Conservation (phyloP, 2,888 invertebrate genomes). For the Lycaena phlaeas region DNA sequence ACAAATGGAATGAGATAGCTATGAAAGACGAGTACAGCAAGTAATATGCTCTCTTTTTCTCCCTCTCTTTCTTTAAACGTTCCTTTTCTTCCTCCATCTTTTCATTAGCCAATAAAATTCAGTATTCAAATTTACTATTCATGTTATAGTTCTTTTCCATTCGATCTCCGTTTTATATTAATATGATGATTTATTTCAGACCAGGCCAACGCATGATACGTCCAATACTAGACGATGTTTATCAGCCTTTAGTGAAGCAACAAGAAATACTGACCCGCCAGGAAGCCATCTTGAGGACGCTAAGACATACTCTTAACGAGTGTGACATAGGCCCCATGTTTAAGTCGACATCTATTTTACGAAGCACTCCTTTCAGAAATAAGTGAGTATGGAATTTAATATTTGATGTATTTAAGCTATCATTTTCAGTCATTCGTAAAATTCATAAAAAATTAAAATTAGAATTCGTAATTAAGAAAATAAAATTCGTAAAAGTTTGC, state of each 20-base stretch:
- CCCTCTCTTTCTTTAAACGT: no score
- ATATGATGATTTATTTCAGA: no score
- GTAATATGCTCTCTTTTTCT: neutral
- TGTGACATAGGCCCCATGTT: constrained; percentile 41
- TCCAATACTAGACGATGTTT: constrained; percentile 83
- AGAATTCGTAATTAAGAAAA: no score
- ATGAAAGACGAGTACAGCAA: constrained; percentile 4
- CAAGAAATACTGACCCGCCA: constrained; percentile 78
- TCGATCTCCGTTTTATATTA: no score
- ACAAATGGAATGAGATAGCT: constrained; percentile 76
- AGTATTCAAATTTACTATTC: no score
- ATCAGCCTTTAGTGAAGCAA: constrained; percentile 83
- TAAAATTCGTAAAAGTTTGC: no score
- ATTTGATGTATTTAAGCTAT: no score
- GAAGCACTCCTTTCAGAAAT: constrained; percentile 48
- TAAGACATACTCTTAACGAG: constrained; percentile 46
- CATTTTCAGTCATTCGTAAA: no score
- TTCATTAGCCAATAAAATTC: no score
- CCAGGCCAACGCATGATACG: constrained; percentile 69
- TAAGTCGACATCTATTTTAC: constrained; percentile 44
- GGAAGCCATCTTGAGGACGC: constrained; percentile 58
- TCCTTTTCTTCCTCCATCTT: no score
- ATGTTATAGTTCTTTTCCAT: no score
- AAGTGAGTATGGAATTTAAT: constrained; percentile 17
- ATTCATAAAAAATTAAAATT: no score